Evolutionary conservation across 2,888 invertebrate genomes (phyloP).

Genomic region (Dryococelus australis): DNA sequence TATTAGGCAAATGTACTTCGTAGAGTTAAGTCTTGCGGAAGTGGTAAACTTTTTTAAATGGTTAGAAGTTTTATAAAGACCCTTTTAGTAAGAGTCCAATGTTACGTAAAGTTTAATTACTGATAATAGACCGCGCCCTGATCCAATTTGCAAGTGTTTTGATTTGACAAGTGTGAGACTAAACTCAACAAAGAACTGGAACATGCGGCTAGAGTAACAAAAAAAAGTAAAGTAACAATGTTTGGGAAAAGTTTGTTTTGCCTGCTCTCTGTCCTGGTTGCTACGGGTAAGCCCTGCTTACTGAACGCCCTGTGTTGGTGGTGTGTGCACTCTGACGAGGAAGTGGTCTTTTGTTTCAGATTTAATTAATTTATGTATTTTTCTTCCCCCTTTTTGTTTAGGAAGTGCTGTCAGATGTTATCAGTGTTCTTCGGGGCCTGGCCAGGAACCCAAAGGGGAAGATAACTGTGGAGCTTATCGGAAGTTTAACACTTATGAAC

Average conservation of each 20-base stretch:
- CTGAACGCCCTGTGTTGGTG: too few species aligned
- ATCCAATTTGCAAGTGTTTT: neutral
- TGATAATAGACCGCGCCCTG: neutral
- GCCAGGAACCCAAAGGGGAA: conserved; percentile 74
- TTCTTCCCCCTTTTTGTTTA: conserved; percentile 51
- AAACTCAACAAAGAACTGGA: neutral
- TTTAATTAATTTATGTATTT: too few species aligned
- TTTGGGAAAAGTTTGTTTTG: neutral
- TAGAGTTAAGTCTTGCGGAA: too few species aligned
- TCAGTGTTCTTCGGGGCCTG: conserved; percentile 85
- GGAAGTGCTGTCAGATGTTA: conserved; percentile 85
- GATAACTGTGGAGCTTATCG: conserved; percentile 92
- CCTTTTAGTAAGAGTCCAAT: too few species aligned
- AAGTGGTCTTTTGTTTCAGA: too few species aligned
- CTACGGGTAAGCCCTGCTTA: neutral
- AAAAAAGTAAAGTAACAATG: neutral
- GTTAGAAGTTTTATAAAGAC: too few species aligned
- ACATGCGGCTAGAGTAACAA: neutral
- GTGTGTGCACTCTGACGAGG: too few species aligned
- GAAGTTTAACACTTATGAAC: conserved; percentile 81
- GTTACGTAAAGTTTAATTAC: too few species aligned
- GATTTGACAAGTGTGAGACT: neutral
- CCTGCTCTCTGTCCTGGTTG: neutral
- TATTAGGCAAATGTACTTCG: too few species aligned
- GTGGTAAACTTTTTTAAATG: too few species aligned